Conservation (phyloP, 2,113 vertebrate species). For the Ceyx cyanopectus region DNA sequence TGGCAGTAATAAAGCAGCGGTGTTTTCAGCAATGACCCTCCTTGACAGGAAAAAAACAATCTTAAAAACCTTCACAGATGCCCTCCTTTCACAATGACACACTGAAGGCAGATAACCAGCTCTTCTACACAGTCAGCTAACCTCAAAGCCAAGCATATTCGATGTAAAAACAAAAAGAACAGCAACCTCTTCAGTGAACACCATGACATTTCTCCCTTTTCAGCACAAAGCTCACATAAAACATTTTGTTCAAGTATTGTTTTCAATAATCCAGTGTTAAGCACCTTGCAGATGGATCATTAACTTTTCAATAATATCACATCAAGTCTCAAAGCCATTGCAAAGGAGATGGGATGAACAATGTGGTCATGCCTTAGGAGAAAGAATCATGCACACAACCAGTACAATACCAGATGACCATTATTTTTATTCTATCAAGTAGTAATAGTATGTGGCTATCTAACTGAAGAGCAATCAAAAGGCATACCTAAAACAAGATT, state of each 20-base stretch:
- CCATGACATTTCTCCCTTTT: background rate
- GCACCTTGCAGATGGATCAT: background rate
- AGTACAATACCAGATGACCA: background rate
- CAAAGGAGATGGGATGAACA: background rate
- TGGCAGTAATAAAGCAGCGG: background rate
- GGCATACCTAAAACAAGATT: background rate
- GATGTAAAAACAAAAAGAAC: background rate
- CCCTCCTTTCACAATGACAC: background rate
- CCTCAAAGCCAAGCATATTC: background rate
- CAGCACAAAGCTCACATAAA: background rate
- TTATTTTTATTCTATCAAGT: background rate
- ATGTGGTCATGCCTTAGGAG: accelerated
- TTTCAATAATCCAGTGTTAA: background rate
- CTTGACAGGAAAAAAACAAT: background rate
- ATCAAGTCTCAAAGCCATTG: background rate
- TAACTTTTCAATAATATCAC: background rate
- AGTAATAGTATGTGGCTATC: background rate
- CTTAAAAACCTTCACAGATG: background rate
- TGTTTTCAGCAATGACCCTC: background rate
- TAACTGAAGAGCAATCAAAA: background rate
- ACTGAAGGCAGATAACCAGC: background rate
- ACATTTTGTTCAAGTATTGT: background rate
- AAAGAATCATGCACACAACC: accelerated
- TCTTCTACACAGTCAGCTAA: background rate
- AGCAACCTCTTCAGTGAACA: background rate